Conservation (phyloP, 2,888 invertebrate species). For the Rotaria magnacalcarata region DNA sequence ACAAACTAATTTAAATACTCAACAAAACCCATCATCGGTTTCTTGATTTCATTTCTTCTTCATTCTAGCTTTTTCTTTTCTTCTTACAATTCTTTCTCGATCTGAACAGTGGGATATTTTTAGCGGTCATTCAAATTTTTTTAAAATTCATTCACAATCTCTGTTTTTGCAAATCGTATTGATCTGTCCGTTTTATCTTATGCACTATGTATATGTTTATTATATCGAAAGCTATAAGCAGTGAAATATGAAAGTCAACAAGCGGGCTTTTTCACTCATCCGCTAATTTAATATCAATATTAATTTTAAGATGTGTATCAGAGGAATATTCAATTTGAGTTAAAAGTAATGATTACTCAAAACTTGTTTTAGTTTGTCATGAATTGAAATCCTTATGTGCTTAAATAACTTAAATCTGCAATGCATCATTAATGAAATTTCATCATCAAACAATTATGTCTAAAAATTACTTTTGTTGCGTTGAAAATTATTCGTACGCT, state of each 20-base stretch:
- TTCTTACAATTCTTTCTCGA: neutral
- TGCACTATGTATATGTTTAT: conserved; percentile 15
- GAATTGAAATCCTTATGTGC: too few species aligned
- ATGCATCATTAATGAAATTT: too few species aligned
- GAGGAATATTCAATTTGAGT: too few species aligned
- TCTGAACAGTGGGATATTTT: conserved; percentile 10
- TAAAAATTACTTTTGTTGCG: too few species aligned
- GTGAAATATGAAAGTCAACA: neutral
- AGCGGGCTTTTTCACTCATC: too few species aligned
- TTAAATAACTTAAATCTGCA: too few species aligned
- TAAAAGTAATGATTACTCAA: too few species aligned
- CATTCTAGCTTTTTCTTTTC: neutral
- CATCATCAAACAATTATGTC: too few species aligned
- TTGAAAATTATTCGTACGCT: too few species aligned
- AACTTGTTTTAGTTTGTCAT: too few species aligned
- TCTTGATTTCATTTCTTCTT: neutral
- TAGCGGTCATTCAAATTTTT: neutral
- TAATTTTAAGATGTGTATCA: too few species aligned
- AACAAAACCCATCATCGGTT: neutral
- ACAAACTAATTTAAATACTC: conserved; percentile 24
- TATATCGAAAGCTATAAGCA: neutral
- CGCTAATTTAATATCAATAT: too few species aligned
- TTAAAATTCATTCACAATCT: neutral
- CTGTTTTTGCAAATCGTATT: neutral
- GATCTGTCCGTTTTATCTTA: neutral